phyloP scores from a whole-genome alignment of 2,888 invertebrate genomes.

The Endomychus coccineus region DNA sequence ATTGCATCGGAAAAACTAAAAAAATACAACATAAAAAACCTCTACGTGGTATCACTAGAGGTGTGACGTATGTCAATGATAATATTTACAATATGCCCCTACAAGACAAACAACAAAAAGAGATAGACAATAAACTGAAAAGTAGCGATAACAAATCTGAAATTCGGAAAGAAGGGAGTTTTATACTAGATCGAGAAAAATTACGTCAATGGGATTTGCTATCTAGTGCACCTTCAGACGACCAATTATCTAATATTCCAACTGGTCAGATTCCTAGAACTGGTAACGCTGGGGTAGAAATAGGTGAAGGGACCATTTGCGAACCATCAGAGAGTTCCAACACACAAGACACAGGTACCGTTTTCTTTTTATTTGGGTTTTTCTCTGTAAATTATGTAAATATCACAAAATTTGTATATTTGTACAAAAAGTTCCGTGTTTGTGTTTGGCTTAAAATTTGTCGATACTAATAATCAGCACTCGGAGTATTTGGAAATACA shows the following conservation, averaged over 20 bases:
- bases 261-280: conserved; percentile 32
- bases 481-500: no score
- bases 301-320: conserved; percentile 30
- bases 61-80: conserved; percentile 73
- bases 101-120: conserved; percentile 35
- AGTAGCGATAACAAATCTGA: conserved; percentile 42
- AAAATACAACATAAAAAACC: conserved; percentile 33
- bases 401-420: no score
- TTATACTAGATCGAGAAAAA: conserved; percentile 71
- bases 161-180: conserved; percentile 38
- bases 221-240: conserved; percentile 59
- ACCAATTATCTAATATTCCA: conserved; percentile 29
- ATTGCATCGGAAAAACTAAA: conserved; percentile 44
- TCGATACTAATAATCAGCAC: no score
- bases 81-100: conserved; percentile 51
- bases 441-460: no score
- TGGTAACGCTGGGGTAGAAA: conserved; percentile 37
- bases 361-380: conserved; percentile 23
- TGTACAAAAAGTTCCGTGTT: conserved; percentile 5
- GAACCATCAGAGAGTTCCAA: conserved; percentile 30
- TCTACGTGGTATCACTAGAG: conserved; percentile 50
- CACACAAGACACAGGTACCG: conserved; percentile 39
- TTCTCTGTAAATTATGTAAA: conserved; percentile 24
- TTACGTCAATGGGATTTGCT: conserved; percentile 82
- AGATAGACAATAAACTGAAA: conserved; percentile 43